Evolutionary conservation across 2,797 vertebrate genomes (phyloP).

Genomic region (Columba guinea): DNA sequence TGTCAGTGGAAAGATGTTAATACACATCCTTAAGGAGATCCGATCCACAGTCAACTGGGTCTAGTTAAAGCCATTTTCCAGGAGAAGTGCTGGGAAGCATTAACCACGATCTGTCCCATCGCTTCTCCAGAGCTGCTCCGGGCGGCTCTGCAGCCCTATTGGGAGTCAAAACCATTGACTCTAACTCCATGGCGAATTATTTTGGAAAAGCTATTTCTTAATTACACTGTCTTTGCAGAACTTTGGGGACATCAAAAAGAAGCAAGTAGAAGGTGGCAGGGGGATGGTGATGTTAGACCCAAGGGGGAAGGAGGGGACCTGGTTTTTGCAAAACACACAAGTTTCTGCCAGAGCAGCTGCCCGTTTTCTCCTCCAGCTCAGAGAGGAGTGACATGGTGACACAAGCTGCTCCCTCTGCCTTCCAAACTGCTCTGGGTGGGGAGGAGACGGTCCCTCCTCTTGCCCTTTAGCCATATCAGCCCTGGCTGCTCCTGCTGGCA

Average conservation of each 20-base stretch:
- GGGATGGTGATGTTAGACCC: not conserved
- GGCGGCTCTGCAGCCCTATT: not conserved
- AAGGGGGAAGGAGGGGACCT: not conserved
- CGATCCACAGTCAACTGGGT: not conserved
- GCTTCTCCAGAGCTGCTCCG: not conserved
- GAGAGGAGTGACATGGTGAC: not conserved
- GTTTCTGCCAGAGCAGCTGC: not conserved
- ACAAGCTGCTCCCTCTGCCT: not conserved
- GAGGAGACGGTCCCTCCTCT: not conserved
- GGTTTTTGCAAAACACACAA: not conserved
- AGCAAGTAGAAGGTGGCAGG: not conserved
- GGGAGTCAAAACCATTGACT: not conserved
- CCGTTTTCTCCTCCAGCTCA: not conserved
- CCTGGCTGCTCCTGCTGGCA: not conserved
- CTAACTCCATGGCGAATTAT: not conserved
- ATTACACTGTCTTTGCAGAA: not conserved
- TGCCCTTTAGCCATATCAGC: not conserved
- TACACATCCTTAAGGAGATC: not conserved
- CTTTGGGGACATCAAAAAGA: not conserved
- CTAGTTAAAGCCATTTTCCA: not conserved
- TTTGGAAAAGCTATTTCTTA: not conserved
- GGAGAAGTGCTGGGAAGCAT: not conserved
- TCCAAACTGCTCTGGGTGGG: not conserved
- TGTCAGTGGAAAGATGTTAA: conserved; percentile 27
- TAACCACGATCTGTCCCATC: not conserved